phyloP scores from a whole-genome alignment of 1,140 invertebrate species.

The Hycleus cichorii region DNA sequence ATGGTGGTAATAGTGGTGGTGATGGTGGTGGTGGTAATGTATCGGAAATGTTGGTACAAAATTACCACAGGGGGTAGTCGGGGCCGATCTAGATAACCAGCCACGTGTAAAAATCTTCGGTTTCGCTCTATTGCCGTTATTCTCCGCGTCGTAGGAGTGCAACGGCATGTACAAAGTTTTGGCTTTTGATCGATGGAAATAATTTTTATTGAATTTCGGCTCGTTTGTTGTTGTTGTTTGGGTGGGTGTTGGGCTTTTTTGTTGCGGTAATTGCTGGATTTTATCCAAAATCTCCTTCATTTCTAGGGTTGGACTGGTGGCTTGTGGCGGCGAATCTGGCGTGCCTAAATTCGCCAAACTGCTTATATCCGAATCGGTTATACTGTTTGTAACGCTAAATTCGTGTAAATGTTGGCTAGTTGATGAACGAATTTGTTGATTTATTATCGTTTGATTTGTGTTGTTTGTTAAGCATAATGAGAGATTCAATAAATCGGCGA shows the following conservation, averaged over 20 bases:
- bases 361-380: slow-evolving; percentile 58
- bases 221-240: not conserved
- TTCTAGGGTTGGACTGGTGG: slow-evolving; percentile 67
- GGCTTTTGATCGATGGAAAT: slow-evolving; percentile 42
- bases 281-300: slow-evolving; percentile 59
- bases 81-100: slow-evolving; percentile 65
- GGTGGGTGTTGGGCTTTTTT: slow-evolving; percentile 29
- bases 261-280: slow-evolving; percentile 55
- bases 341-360: slow-evolving; percentile 54
- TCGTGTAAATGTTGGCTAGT: slow-evolving; percentile 26
- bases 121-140: slow-evolving; percentile 1
- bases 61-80: slow-evolving; percentile 61
- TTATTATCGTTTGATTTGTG: slow-evolving; percentile 14
- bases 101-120: slow-evolving; percentile 27
- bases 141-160: slow-evolving; percentile 26
- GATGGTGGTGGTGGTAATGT: slow-evolving; percentile 20
- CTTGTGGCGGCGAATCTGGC: slow-evolving; percentile 65
- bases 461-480: slow-evolving; percentile 34
- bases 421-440: slow-evolving; percentile 19
- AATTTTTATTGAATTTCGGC: slow-evolving; percentile 20
- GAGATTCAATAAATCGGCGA: slow-evolving; percentile 36
- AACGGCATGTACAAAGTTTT: slow-evolving; percentile 53
- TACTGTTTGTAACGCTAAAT: slow-evolving; percentile 44
- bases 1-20: too few species aligned
- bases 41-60: slow-evolving; percentile 47